Base-by-base conservation (phyloP, 2,797 vertebrate species). In the Perdix hodgsoniae region DNA sequence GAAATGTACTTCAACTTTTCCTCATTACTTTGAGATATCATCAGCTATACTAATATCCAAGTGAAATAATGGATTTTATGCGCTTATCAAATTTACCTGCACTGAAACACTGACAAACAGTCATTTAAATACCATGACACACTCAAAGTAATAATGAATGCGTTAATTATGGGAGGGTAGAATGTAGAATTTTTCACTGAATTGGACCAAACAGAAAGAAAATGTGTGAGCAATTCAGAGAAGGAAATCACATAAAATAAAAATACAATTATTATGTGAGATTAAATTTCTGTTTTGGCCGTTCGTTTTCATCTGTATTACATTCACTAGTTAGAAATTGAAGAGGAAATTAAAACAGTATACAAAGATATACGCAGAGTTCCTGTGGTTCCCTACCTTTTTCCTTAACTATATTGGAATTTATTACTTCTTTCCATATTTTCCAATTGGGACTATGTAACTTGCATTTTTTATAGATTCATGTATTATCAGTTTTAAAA, bases 321-420 rank as follows among this genome's bases (percentile, higher is more conserved):
- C 54, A 65, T 72, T 93, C 91, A 92, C 60, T 50, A 82, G 49
- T 47, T 95, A 84, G 75, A 96, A 94, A 78, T 61, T 69, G 47
- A 85, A 94, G 22, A 94, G 33, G 21, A 83, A 96, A 92, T 93
- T 76, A 90, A 92, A 94, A 93, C 91, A 88, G 73, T 76, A 95
- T 50, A 85, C 3, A 70, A 86, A 77, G 70, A 56, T 40, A 75
- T 66, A 94, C 33, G 42, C 7, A 79, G 26, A 13, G 67, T 61
- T 35, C 21, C 54, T 76, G 61, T 83, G 79, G 39, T 64, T 94
- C 50, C 23, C 39, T 54, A 81, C 7, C 23, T 92, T 92, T 66
- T 93, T 95, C 29, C 80, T 82, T 66, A 81, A 79, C 33, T n/a
- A 89, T 67, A 39, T 91, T 78, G 59, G 95, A 92, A 89, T 80